phyloP scores from a whole-genome alignment of 2,888 invertebrate species.

The Plagodis dolabraria region DNA sequence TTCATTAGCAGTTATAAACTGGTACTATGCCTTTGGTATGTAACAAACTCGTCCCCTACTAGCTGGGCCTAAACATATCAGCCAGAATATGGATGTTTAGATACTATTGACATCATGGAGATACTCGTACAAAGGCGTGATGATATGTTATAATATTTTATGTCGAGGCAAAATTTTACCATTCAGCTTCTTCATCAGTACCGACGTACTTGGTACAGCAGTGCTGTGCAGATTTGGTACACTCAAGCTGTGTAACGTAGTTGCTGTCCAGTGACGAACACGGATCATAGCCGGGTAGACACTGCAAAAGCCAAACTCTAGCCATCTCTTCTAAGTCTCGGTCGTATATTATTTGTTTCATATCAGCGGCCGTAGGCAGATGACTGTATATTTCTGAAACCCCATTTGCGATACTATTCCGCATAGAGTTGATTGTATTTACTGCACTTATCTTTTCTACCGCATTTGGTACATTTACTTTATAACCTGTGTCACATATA shows the following conservation, averaged over 20 bases:
- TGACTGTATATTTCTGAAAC: constrained; percentile 54
- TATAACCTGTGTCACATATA: constrained; percentile 58
- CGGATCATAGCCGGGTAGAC: constrained; percentile 70
- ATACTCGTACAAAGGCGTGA: no score
- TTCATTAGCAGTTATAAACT: no score
- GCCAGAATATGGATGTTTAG: no score
- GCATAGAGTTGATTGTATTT: constrained; percentile 73
- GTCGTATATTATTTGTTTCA: constrained; percentile 74
- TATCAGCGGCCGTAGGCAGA: constrained; percentile 70
- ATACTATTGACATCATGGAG: no score
- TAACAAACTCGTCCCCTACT: no score
- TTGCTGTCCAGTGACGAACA: constrained; percentile 68
- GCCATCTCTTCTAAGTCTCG: constrained; percentile 71
- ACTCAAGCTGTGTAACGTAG: constrained; percentile 70
- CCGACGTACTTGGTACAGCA: constrained; percentile 57
- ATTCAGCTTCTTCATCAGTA: constrained; percentile 43
- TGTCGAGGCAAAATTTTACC: constrained; percentile 45
- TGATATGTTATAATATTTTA: no score
- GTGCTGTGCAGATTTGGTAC: constrained; percentile 63
- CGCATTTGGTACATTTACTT: constrained; percentile 53
- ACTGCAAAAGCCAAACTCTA: constrained; percentile 68
- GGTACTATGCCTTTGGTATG: no score
- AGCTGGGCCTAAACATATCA: no score
- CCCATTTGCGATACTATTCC: constrained; percentile 70
- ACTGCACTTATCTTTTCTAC: constrained; percentile 60